phyloP scores from a whole-genome alignment of 2,797 vertebrate genomes.

The Ptychobarbus kaznakovi region DNA sequence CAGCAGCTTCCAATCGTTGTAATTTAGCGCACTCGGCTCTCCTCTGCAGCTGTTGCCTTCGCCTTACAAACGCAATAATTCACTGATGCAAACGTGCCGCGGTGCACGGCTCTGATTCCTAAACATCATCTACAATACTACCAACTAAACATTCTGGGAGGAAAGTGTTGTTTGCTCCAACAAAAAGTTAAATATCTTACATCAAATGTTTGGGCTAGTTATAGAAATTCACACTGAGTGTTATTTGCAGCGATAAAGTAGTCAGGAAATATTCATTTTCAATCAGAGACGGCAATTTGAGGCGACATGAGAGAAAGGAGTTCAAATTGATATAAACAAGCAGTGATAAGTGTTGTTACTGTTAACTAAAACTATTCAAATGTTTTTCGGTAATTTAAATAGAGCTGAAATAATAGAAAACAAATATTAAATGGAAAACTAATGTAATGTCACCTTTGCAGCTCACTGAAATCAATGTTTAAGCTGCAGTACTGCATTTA shows the following conservation, averaged over 20 bases:
- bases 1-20: conserved; percentile 58
- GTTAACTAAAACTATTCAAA: background rate
- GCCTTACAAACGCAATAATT: conserved; percentile 75
- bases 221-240: background rate
- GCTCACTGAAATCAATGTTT: background rate
- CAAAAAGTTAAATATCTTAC: background rate
- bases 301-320: background rate
- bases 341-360: background rate
- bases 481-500: background rate
- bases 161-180: background rate
- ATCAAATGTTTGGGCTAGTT: background rate
- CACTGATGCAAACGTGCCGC: conserved; percentile 73
- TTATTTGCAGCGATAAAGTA: background rate
- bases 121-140: conserved; percentile 76
- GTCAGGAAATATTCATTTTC: background rate
- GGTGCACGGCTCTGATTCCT: conserved; percentile 71
- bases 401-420: background rate
- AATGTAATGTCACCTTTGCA: background rate
- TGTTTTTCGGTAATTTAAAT: background rate
- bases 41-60: conserved; percentile 75
- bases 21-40: conserved; percentile 68
- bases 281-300: background rate
- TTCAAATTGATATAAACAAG: background rate
- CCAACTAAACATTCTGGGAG: conserved; percentile 29
- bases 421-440: background rate